Conservation (phyloP, 2,113 vertebrate genomes). For the Sapajus apella region DNA sequence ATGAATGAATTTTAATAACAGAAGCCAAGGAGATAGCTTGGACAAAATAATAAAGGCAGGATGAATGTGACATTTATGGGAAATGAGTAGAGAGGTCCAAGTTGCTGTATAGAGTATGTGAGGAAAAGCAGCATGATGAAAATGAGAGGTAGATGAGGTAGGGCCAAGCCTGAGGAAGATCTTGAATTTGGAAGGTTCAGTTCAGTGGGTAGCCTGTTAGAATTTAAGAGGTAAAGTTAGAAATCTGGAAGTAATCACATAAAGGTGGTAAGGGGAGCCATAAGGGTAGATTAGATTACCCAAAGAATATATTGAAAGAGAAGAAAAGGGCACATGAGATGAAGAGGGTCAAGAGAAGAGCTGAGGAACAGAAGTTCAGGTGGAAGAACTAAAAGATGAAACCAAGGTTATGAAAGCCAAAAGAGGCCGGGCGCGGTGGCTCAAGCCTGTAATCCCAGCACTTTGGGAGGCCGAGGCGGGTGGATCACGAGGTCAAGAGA, state of each 20-base stretch:
- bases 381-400: not conserved
- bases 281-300: not conserved
- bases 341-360: not conserved
- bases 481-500: too few relatives aligned
- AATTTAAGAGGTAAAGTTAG: not conserved
- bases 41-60: not conserved
- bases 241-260: not conserved
- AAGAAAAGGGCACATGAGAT: not conserved
- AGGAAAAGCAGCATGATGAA: not conserved
- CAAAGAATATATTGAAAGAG: not conserved
- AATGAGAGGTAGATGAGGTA: not conserved
- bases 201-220: not conserved
- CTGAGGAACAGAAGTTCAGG: not conserved
- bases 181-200: not conserved
- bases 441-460: too few relatives aligned
- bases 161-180: not conserved
- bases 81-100: not conserved
- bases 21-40: not conserved
- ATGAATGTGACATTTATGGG: not conserved
- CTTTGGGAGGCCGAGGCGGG: too few relatives aligned
- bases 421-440: too few relatives aligned
- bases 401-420: not conserved
- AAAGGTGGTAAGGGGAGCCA: too few relatives aligned
- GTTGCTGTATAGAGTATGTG: not conserved
- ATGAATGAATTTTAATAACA: not conserved